Base-by-base conservation (phyloP, 37 sponge, comb jelly and placozoan species). In the Axinella damicornis region DNA sequence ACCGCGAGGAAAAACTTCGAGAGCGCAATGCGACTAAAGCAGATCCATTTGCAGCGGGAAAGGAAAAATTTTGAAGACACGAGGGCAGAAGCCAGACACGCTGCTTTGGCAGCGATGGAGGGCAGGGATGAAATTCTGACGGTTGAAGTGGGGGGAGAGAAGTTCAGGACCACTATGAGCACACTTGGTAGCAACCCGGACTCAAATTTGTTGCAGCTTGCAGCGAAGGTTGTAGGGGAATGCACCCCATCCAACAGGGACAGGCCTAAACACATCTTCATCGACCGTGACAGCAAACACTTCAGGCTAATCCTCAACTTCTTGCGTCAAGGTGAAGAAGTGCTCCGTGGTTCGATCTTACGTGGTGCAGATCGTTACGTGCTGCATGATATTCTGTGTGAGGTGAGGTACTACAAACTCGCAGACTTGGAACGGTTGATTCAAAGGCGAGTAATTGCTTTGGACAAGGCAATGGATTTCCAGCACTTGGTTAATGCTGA, bases 241-340 rank as follows among this genome's bases (percentile, higher is more conserved):
- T 28, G 57, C 25, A 34, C 1, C 20, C 27, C 16, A 22, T 14
- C 5, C 19, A 24, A 78, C 2, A 28, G 25, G 13, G 28, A 56
- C 2, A 58, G 5, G 15, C 61, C 31, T 5, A 18, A 22, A 25
- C 39, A 78, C 20, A 65, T 85, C n/a, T 85, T 85, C 57, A 85
- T 88, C 33, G 89, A 88, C 52, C 68, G 89, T 9, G 83, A 88
- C 53, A 36, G 71, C 5, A 73, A 76, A 52, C 71, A 82, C 83
- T 88, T 88, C 63, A 34, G 54, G n/a, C 56, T 77, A 30, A 82
- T 88, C 28, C 78, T 88, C 46, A 82, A 82, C 56, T 88, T 58
- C 72, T 33, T 88, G 30, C 80, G 89, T 9, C 68, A 77, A 27
- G 77, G 77, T 12, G 83, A 75, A 32, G 52, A 69, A 40, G 71